A percentile compares a stretch with the other conserved stretches of the same genome.
These are phyloP conservation scores for Acanthopleura granulata DNA, from an alignment of 2,888 invertebrate genomes.

Conservation along the genomic window DNA sequence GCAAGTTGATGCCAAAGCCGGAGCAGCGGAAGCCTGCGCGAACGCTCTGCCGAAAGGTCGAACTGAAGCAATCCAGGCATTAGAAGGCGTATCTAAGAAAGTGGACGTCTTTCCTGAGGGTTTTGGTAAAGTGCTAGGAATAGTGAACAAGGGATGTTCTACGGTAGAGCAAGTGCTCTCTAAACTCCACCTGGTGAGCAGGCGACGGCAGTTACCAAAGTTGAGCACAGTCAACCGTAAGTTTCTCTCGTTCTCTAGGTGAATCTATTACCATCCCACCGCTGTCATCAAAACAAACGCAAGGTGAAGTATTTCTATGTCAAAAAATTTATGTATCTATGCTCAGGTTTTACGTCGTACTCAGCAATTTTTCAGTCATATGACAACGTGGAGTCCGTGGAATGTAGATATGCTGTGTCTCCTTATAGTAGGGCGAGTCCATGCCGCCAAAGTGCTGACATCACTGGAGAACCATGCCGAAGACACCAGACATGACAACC, in stretches of 20 bases:
- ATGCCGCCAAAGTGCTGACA: no score
- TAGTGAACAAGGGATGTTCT: background rate
- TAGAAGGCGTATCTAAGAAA: background rate
- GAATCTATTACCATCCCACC: no score
- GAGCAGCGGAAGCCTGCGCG: background rate
- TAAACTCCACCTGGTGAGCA: background rate
- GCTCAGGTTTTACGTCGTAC: no score
- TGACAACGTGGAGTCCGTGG: no score
- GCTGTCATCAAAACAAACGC: no score
- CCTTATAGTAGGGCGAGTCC: no score
- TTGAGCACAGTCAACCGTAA: background rate
- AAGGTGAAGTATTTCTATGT: no score
- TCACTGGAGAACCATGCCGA: no score
- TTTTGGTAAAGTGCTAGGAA: background rate
- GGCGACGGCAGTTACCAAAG: background rate
- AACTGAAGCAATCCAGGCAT: background rate
- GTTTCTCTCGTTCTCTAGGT: background rate
- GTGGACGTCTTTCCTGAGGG: background rate
- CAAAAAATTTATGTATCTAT: no score
- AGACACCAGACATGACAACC: no score
- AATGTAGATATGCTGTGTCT: no score
- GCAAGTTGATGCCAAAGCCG: constrained; percentile 4
- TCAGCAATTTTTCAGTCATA: no score
- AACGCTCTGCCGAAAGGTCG: background rate
- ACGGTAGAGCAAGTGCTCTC: background rate